Evolutionary conservation across 2,113 vertebrate species (phyloP), one percentile per base, ranked within the genome.

Genomic region (Carettochelys insculpta): DNA sequence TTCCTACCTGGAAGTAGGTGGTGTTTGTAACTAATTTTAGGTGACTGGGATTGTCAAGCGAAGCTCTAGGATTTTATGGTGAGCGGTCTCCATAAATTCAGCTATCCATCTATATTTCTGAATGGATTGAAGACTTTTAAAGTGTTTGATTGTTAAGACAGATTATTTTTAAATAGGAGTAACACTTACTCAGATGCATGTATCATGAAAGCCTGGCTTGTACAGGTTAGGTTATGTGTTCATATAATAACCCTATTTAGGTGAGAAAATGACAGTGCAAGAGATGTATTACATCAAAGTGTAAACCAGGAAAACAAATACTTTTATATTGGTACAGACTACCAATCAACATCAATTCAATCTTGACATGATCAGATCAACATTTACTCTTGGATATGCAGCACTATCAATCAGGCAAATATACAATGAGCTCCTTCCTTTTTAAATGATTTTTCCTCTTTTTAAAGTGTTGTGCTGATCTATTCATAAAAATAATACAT

Each of bases 381-480:
- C 34, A 52, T 34, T 50, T 53, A 41, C 50, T 50, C 48, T 48
- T 51, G 38, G 50, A 13, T 83, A 52, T n/a, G 31, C 22, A 61
- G 12, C 48, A 47, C 56, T 68, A 29, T 48, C 68, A 89, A 6
- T 73, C 27, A 89, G 88, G 80, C 7, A 53, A 8, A 58, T 19
- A 91, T 78, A 81, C 14, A 38, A 45, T 43, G 78, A 29, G 6
- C 88, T 92, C 94, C 92, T 75, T 84, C 92, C 88, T 93, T 95
- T 87, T 94, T 80, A 91, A 50, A 6, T 85, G 89, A 47, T 8
- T 34, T 56, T 51, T 58, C 77, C 19, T 25, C 51, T 80, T 86
- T 47, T 71, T 71, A 24, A 85, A 86, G 75, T 50, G 86, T 92
- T 80, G 61, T 92, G 48, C 52, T 89, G 86, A 61, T 76, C 29